Evolutionary conservation across 2,888 invertebrate species (phyloP), one percentile per base, ranked within the genome.

Genomic region (Cataglyphis rosenhaueri): DNA sequence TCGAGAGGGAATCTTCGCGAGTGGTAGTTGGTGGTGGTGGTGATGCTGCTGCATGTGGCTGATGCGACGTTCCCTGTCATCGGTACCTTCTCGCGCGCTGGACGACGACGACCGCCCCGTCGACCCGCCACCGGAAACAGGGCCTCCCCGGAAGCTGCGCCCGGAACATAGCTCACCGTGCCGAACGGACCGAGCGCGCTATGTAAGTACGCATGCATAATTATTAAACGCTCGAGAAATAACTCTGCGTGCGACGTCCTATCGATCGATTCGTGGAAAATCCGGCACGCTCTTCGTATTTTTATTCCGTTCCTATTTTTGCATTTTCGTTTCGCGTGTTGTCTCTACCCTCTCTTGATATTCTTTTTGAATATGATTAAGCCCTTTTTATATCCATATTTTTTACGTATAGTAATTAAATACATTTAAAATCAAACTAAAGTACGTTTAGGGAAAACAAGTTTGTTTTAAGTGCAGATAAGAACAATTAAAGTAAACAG

Each of bases 51-150:
- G 74, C 61, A 74, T 74, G 74, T 74, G 74, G 74, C 29, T 21
- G 74, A 74, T 29, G 32, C 68, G 68, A 61, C 73, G 59, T 59
- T n/a, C 41, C 41, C 21, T 41, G 41, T 61, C 59, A 59, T 59
- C 59, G 59, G 41, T 29, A n/a, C n/a, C 52, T 32, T 52, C 29
- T 15, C 18, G 68, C 55, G 48, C 55, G 52, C 4, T 15, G 38
- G 25, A 44, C 41, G 71, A 71, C 55, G 38, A 10, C 71, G 73
- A 41, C 71, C 57, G 32, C 5, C 61, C 5, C 61, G 59, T 18
- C 61, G 21, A 57, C 9, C 25, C 70, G 35, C 25, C 59, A n/a
- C 38, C 59, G 73, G 25, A 57, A 52, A 29, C 41, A 35, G 61
- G 44, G n/a, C n/a, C 61, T 44, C 59, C 61, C 61, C 41, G 73